These are phyloP conservation scores for Lutjanus argentimaculatus DNA, from an alignment of 2,797 vertebrate genomes.

Conservation along the genomic window DNA sequence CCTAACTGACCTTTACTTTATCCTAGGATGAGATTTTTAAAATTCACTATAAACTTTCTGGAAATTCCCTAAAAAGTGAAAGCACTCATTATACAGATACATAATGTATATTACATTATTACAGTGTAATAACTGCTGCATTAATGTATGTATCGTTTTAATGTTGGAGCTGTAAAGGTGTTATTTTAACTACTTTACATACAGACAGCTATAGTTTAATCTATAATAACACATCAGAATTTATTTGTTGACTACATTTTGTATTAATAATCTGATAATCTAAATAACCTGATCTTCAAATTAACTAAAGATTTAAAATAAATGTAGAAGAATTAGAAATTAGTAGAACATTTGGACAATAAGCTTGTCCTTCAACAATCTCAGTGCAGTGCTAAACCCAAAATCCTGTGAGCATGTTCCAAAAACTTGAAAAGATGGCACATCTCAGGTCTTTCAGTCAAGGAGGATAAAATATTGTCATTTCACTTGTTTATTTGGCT, in stretches of 20 bases:
- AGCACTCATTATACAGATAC: not conserved
- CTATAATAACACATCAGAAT: not conserved
- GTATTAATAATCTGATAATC: not conserved
- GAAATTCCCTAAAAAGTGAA: not conserved
- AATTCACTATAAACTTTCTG: not conserved
- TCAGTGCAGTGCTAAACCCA: too few species aligned
- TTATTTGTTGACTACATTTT: not conserved
- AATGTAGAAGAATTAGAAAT: not conserved
- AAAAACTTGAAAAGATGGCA: too few species aligned
- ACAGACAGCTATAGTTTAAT: not conserved
- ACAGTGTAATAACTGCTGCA: not conserved
- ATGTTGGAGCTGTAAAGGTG: not conserved
- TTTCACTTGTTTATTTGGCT: too few species aligned
- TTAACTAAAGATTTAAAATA: not conserved
- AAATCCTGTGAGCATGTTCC: too few species aligned
- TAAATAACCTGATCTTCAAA: not conserved
- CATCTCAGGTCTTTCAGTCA: too few species aligned
- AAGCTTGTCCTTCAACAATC: too few species aligned
- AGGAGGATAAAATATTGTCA: too few species aligned
- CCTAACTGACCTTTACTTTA: conserved; percentile 12
- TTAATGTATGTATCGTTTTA: not conserved
- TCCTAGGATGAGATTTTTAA: not conserved
- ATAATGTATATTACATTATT: not conserved
- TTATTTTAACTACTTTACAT: too few species aligned
- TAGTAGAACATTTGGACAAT: too few species aligned